Percentiles rank a stretch among this genome's conserved stretches.
Conservation (phyloP, 2,888 invertebrate genomes). For the Torymus texanus region DNA sequence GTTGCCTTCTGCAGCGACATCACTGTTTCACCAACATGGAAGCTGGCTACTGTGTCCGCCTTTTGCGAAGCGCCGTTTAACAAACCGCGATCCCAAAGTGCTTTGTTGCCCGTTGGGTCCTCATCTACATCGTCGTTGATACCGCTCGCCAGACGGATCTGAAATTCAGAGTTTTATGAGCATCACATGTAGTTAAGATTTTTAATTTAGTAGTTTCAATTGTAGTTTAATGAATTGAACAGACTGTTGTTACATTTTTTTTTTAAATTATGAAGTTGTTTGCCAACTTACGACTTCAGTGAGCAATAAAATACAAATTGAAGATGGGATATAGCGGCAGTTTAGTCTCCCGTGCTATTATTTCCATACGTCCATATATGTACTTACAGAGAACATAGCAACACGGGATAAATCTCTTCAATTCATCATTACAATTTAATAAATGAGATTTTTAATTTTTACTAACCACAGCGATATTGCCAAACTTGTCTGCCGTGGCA, state of each 20-base stretch:
- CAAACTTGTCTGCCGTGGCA: conserved; percentile 98
- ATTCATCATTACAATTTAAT: no score
- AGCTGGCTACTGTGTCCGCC: conserved; percentile 92
- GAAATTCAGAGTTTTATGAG: conserved; percentile 29
- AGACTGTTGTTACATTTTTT: background rate
- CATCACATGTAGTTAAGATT: no score
- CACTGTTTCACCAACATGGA: conserved; percentile 97
- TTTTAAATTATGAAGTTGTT: conserved; percentile 27
- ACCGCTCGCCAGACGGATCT: conserved; percentile 88
- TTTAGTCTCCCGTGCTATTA: conserved; percentile 49
- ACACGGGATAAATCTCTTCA: background rate
- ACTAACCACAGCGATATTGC: conserved; percentile 92
- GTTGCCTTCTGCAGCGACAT: conserved; percentile 97
- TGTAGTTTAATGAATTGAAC: no score
- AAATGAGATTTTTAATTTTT: background rate
- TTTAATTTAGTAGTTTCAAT: no score
- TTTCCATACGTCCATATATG: conserved; percentile 13
- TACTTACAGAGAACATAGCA: conserved; percentile 33
- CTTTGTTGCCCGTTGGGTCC: conserved; percentile 98
- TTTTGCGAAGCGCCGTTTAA: conserved; percentile 98
- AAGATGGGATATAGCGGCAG: conserved; percentile 56
- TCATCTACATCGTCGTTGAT: conserved; percentile 99
- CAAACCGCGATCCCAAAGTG: conserved; percentile 94
- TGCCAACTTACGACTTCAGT: conserved; percentile 53
- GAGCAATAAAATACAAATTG: conserved; percentile 47